Percentiles rank a stretch among this genome's conserved stretches.
These are phyloP conservation scores for Cynoglossus semilaevis DNA, from an alignment of 2,113 vertebrate species.

Conservation along the genomic window DNA sequence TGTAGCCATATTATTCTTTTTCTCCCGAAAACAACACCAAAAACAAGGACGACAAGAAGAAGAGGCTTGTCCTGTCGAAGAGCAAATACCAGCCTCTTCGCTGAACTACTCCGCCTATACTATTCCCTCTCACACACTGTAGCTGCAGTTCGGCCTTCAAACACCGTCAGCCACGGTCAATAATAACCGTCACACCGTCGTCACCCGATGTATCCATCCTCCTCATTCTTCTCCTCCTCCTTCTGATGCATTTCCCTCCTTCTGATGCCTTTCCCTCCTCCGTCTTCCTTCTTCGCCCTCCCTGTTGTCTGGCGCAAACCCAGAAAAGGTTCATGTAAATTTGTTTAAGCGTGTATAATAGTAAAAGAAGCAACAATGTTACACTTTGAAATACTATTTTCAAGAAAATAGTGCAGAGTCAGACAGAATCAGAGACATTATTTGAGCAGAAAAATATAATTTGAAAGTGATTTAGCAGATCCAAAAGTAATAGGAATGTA, in stretches of 20 bases:
- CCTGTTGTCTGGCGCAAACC: background rate
- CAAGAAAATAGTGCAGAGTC: no score
- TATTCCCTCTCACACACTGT: background rate
- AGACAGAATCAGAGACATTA: no score
- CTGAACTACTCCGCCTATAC: constrained; percentile 8
- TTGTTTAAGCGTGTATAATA: no score
- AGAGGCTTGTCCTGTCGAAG: background rate
- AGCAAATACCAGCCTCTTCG: background rate
- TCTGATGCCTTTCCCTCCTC: constrained; percentile 7
- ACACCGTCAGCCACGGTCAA: constrained; percentile 18
- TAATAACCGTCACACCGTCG: constrained; percentile 36
- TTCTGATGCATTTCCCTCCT: constrained; percentile 6
- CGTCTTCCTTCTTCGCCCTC: no score
- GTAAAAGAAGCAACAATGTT: no score
- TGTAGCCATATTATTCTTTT: constrained; percentile 67
- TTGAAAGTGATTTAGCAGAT: no score
- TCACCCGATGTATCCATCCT: constrained; percentile 19
- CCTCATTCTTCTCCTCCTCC: constrained; percentile 9
- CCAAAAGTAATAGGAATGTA: no score
- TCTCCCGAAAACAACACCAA: constrained; percentile 1
- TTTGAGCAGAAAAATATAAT: no score
- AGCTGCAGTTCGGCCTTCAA: constrained; percentile 13
- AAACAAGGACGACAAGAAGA: background rate
- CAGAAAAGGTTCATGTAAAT: background rate
- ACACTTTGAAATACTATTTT: no score